Percentiles rank a stretch among this genome's conserved stretches.
Conservation (phyloP, 2,113 vertebrate species). For the Etia nguti region DNA sequence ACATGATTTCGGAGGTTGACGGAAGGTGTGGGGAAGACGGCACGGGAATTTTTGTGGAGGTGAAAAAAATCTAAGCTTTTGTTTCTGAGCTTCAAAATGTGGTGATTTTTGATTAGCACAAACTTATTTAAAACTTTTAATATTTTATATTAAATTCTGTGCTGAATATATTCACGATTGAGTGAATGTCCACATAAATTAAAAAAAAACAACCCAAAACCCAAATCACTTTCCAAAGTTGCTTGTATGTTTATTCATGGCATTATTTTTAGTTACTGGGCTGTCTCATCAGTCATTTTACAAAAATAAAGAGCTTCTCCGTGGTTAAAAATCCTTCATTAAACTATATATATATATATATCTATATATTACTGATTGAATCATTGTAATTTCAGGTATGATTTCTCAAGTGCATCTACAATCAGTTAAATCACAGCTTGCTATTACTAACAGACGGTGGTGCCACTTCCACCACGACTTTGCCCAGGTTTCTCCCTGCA, state of each 20-base stretch:
- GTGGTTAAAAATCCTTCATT: neutral
- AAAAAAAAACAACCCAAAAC: neutral
- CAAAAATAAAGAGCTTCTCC: slow-evolving; percentile 2
- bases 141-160: neutral
- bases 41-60: neutral
- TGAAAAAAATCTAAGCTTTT: neutral
- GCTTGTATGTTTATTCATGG: neutral
- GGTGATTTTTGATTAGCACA: neutral
- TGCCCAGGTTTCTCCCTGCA: slow-evolving; percentile 86
- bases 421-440: slow-evolving; percentile 78
- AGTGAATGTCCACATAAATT: neutral
- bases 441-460: slow-evolving; percentile 76
- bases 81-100: slow-evolving; percentile 4
- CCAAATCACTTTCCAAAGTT: neutral
- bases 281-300: neutral
- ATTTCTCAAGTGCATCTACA: neutral
- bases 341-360: neutral
- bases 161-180: neutral
- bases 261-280: neutral
- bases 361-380: neutral
- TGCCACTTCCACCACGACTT: slow-evolving; percentile 87
- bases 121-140: neutral
- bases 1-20: slow-evolving; percentile 35
- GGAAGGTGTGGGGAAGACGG: neutral
- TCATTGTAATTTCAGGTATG: neutral